These are phyloP conservation scores for Hipparchia semele DNA, from an alignment of 2,888 invertebrate species.

Conservation along the genomic window DNA sequence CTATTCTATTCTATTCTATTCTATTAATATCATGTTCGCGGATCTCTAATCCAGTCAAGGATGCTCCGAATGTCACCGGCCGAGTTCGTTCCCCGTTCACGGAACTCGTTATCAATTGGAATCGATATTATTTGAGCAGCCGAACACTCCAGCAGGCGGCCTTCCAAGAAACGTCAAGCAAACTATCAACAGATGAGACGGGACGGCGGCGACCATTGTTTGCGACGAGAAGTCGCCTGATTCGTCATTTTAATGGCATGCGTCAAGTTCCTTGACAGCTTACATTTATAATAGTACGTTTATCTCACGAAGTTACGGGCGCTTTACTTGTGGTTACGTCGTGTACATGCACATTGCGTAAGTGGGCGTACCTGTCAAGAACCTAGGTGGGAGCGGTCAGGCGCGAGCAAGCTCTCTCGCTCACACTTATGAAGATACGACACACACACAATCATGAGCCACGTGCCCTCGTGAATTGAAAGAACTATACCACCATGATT, in stretches of 20 bases:
- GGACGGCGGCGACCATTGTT: slow-evolving; percentile 17
- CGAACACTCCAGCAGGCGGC: slow-evolving; percentile 17
- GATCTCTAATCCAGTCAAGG: slow-evolving; percentile 12
- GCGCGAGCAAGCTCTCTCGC: too few relatives aligned
- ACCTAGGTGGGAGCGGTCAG: too few relatives aligned
- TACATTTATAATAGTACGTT: neutral
- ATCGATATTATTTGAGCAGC: slow-evolving; percentile 35
- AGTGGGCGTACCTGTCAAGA: too few relatives aligned
- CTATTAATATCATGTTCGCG: neutral
- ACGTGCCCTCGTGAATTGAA: too few relatives aligned
- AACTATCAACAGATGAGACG: slow-evolving; percentile 17
- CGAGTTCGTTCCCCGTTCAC: slow-evolving; percentile 35
- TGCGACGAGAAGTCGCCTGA: slow-evolving; percentile 15
- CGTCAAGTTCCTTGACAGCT: slow-evolving; percentile 14
- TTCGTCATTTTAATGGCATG: slow-evolving; percentile 9
- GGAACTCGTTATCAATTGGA: slow-evolving; percentile 33
- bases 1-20: too few relatives aligned
- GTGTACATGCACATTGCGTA: too few relatives aligned
- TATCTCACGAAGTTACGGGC: too few relatives aligned
- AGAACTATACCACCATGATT: too few relatives aligned
- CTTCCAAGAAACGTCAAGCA: slow-evolving; percentile 31
- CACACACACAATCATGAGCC: too few relatives aligned
- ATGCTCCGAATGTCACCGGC: slow-evolving; percentile 22
- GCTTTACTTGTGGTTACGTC: too few relatives aligned
- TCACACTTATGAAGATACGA: too few relatives aligned